Percentiles rank a stretch among this genome's conserved stretches.
These are phyloP conservation scores for Catharus fuscescens DNA, from an alignment of 2,113 vertebrate genomes.

Conservation along the genomic window DNA sequence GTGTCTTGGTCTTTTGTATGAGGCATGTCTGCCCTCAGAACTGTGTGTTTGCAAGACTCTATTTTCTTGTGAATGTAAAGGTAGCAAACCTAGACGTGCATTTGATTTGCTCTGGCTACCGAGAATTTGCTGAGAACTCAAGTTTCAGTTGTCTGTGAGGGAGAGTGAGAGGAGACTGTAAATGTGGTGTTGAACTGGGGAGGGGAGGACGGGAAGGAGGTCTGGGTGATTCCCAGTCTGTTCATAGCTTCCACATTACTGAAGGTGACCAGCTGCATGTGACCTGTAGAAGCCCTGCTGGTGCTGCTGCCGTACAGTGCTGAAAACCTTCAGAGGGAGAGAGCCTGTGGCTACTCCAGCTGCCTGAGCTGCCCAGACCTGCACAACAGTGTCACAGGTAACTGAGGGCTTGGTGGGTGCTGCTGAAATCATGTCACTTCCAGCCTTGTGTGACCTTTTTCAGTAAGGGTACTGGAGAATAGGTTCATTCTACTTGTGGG, in stretches of 20 bases:
- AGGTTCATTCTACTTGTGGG: background rate
- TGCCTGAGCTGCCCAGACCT: background rate
- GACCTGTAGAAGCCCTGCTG: background rate
- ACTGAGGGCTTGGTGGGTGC: background rate
- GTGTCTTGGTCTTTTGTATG: background rate
- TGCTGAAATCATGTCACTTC: background rate
- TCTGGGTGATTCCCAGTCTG: background rate
- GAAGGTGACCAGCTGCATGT: background rate
- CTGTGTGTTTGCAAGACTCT: background rate
- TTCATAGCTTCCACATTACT: background rate
- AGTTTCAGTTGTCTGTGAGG: background rate
- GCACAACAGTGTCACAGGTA: rapidly evolving
- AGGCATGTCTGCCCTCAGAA: background rate
- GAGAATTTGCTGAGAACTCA: background rate
- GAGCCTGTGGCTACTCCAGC: background rate
- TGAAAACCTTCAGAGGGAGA: background rate
- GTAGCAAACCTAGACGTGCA: background rate
- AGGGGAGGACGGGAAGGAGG: background rate
- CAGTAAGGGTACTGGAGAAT: background rate
- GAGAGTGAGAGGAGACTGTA: background rate
- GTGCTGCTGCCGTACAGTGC: background rate
- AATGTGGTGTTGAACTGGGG: background rate
- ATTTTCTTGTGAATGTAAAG: background rate
- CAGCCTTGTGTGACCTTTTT: background rate
- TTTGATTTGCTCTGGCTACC: background rate